Evolutionary conservation across 1,140 invertebrate species (phyloP).

Genomic region (Lepidurus couesii): DNA sequence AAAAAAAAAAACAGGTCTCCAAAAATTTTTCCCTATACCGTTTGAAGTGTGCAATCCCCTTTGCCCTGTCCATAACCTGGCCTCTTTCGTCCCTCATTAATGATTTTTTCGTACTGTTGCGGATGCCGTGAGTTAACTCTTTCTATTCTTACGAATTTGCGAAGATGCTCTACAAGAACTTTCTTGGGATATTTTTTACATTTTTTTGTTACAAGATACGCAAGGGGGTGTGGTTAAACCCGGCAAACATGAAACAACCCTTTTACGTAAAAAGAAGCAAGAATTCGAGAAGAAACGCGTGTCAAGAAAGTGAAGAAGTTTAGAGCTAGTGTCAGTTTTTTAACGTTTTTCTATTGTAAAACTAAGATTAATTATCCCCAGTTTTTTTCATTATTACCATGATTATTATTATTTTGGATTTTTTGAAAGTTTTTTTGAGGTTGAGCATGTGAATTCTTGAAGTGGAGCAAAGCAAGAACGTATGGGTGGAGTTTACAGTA

Average conservation of each 20-base stretch:
- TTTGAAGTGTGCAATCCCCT: constrained; percentile 13
- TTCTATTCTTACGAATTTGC: not conserved
- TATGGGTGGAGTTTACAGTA: too few relatives aligned
- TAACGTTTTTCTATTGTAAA: constrained; percentile 19
- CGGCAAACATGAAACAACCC: too few relatives aligned
- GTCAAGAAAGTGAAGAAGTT: not conserved
- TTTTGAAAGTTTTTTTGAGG: not conserved
- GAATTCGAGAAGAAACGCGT: not conserved
- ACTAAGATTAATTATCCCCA: not conserved
- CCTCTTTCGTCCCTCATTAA: constrained; percentile 7
- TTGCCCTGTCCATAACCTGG: constrained; percentile 5
- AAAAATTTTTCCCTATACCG: constrained; percentile 6
- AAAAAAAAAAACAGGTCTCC: not conserved
- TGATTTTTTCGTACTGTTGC: constrained; percentile 5
- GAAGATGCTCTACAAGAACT: not conserved
- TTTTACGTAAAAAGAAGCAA: not conserved
- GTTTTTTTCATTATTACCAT: not conserved
- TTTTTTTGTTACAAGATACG: too few relatives aligned
- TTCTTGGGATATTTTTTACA: not conserved
- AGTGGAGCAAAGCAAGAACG: not conserved
- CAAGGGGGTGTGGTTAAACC: too few relatives aligned
- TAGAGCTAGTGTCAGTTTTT: constrained; percentile 2
- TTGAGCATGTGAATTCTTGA: not conserved
- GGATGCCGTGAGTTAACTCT: constrained; percentile 18
- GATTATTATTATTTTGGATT: not conserved